A percentile compares a stretch with the other conserved stretches of the same genome.
These are phyloP conservation scores for Melanophora roralis DNA, from an alignment of 2,888 invertebrate genomes.

Conservation along the genomic window DNA sequence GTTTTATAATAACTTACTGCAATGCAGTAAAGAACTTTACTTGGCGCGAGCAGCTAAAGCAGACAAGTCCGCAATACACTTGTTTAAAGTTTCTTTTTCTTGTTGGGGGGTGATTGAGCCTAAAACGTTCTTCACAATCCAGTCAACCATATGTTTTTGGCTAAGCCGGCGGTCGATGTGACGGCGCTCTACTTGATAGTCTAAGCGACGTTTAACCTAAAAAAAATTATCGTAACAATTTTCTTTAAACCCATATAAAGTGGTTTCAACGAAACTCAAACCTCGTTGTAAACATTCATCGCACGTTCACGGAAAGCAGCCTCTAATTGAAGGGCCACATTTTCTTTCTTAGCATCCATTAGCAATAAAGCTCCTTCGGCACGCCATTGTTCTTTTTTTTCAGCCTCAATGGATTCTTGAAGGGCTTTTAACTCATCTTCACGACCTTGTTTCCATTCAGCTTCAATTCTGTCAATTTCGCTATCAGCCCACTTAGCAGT, in stretches of 20 bases:
- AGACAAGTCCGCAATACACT: constrained; percentile 91
- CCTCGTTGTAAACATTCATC: constrained; percentile 80
- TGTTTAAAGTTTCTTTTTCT: constrained; percentile 92
- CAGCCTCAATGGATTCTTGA: constrained; percentile 80
- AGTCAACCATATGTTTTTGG: constrained; percentile 96
- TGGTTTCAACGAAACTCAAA: constrained; percentile 62
- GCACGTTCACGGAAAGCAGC: constrained; percentile 86
- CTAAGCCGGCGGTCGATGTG: constrained; percentile 89
- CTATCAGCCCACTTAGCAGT: constrained; percentile 84
- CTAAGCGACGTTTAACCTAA: constrained; percentile 91
- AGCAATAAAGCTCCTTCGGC: constrained; percentile 87
- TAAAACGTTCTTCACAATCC: constrained; percentile 90
- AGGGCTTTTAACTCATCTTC: constrained; percentile 78
- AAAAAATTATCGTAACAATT: constrained; percentile 62
- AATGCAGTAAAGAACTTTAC: constrained; percentile 62
- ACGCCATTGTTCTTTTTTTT: constrained; percentile 87
- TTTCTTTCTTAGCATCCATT: constrained; percentile 92
- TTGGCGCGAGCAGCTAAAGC: constrained; percentile 81
- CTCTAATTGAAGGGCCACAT: constrained; percentile 94
- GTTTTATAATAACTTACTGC: constrained; percentile 39
- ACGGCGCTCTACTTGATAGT: constrained; percentile 94
- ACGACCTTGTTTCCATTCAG: constrained; percentile 80
- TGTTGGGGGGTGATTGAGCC: constrained; percentile 95
- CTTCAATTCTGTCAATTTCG: constrained; percentile 84
- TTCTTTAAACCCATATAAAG: no score